Evolutionary conservation across 1,140 invertebrate genomes (phyloP).

Genomic region (Bombus consobrinus): DNA sequence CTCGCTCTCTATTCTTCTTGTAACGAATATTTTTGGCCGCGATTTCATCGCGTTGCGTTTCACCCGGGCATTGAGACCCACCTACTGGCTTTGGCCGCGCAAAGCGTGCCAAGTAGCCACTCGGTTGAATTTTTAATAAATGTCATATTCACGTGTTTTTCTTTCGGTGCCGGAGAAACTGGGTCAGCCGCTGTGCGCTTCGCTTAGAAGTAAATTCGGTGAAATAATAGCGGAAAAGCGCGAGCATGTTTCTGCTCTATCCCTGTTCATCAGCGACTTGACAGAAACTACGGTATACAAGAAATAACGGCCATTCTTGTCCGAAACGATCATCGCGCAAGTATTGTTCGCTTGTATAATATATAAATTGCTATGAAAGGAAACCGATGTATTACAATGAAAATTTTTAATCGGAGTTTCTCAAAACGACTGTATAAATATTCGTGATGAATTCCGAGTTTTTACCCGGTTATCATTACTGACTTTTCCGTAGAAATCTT

Average conservation of each 20-base stretch:
- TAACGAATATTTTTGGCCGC: slow-evolving; percentile 42
- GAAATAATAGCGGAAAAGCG: slow-evolving; percentile 5
- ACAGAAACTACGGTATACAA: not conserved
- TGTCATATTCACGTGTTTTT: slow-evolving; percentile 52
- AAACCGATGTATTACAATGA: too few relatives aligned
- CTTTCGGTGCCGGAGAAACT: slow-evolving; percentile 32
- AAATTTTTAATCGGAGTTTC: not conserved
- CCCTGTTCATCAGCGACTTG: not conserved
- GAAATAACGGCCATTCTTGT: not conserved
- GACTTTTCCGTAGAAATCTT: not conserved
- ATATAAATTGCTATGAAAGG: not conserved
- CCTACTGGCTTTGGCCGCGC: not conserved
- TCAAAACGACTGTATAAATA: not conserved
- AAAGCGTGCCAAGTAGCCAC: slow-evolving; percentile 48
- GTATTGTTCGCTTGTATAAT: not conserved
- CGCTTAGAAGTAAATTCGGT: slow-evolving; percentile 35
- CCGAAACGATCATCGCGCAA: not conserved
- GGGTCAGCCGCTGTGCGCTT: slow-evolving; percentile 16
- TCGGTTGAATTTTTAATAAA: slow-evolving; percentile 61
- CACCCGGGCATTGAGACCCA: not conserved
- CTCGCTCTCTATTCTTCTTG: not conserved
- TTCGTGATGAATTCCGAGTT: not conserved
- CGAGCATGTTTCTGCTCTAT: not conserved
- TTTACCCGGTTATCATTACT: not conserved
- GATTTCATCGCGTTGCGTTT: slow-evolving; percentile 22